A percentile compares a stretch with the other conserved stretches of the same genome.
These are phyloP conservation scores for Ceratina australensis DNA, from an alignment of 1,140 invertebrate genomes.

Conservation along the genomic window DNA sequence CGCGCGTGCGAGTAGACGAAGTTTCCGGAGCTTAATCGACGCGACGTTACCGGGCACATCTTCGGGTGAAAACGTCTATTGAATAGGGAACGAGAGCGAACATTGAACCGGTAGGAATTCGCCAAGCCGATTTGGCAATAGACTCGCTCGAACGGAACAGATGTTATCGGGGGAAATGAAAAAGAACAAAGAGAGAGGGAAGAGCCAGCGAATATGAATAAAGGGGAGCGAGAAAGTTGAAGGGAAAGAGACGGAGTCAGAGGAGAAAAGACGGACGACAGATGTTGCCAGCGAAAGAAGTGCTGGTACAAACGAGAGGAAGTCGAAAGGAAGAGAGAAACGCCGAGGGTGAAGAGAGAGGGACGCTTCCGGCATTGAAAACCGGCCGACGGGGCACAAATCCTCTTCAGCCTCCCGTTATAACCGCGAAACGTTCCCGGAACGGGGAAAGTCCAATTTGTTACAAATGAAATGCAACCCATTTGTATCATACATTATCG, in stretches of 20 bases:
- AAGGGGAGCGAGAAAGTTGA: conserved; percentile 12
- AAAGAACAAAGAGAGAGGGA: not conserved
- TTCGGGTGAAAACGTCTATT: not conserved
- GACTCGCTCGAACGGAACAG: conserved; percentile 46
- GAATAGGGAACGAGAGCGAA: not conserved
- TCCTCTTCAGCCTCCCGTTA: conserved; percentile 70
- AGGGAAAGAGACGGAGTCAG: conserved; percentile 37
- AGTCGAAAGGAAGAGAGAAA: conserved; percentile 49
- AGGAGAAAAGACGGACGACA: conserved; percentile 61
- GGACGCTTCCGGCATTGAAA: conserved; percentile 68
- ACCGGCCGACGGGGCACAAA: conserved; percentile 66
- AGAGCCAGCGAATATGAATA: conserved; percentile 11
- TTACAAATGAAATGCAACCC: conserved; percentile 54
- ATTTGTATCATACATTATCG: too few species aligned
- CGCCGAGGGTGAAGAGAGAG: conserved; percentile 26
- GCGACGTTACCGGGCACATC: not conserved
- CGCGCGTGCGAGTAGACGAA: not conserved
- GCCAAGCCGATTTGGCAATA: conserved; percentile 47
- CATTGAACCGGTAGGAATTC: conserved; percentile 35
- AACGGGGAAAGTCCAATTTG: conserved; percentile 73
- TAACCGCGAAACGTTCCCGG: conserved; percentile 69
- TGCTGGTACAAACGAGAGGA: conserved; percentile 62
- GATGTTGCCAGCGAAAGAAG: conserved; percentile 65
- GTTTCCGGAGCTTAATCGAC: conserved; percentile 1
- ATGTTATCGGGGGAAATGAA: conserved; percentile 43